A percentile compares a stretch with the other conserved stretches of the same genome.
Evolutionary conservation across 2,113 vertebrate genomes (phyloP).

Genomic region (Apaloderma vittatum): DNA sequence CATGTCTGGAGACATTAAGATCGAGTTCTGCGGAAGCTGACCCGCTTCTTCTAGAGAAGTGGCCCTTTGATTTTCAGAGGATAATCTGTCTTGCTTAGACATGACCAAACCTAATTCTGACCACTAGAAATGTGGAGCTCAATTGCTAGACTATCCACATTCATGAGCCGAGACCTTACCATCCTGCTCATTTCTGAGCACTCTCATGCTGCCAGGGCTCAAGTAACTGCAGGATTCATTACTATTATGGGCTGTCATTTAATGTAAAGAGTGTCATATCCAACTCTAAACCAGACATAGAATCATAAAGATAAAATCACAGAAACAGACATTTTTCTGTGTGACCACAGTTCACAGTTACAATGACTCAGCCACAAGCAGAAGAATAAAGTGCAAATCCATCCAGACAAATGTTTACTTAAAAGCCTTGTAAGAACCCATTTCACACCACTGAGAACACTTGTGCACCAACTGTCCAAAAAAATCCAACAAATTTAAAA

Average conservation of each 20-base stretch:
- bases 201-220: background rate
- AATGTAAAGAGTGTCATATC: no score
- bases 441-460: background rate
- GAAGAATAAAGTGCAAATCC: background rate
- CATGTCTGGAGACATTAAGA: background rate
- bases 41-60: background rate
- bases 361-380: background rate
- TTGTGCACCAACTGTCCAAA: background rate
- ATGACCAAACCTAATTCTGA: background rate
- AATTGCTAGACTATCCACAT: background rate
- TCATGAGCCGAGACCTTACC: background rate
- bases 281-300: background rate
- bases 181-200: background rate
- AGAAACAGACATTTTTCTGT: background rate
- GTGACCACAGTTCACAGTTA: background rate
- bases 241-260: background rate
- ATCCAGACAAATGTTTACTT: background rate
- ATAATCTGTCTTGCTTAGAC: background rate
- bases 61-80: background rate
- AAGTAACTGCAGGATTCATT: background rate
- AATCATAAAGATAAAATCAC: background rate
- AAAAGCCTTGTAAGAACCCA: background rate
- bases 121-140: background rate
- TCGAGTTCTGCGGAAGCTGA: background rate
- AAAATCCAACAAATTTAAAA: background rate